A percentile compares a stretch with the other conserved stretches of the same genome.
Evolutionary conservation across 2,797 vertebrate species (phyloP).

Genomic region (Sebastes nivosus): DNA sequence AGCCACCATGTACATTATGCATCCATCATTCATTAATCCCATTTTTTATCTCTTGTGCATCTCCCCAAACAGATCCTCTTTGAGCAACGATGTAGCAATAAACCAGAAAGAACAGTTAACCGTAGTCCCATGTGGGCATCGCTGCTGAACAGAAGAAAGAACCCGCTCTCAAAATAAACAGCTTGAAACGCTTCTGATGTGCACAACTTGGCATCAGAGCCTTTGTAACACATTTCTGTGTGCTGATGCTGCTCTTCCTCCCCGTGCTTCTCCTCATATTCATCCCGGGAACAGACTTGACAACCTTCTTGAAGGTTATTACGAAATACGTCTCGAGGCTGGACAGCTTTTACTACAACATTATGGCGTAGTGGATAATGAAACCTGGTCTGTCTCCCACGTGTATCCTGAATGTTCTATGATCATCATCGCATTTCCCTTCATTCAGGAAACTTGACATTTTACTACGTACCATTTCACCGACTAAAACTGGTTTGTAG

Average conservation of each 20-base stretch:
- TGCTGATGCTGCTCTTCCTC: neutral
- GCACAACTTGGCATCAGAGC: conserved; percentile 3
- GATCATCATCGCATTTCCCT: neutral
- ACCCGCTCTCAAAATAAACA: neutral
- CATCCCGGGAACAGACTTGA: neutral
- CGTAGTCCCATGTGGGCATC: neutral
- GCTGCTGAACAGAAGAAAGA: neutral
- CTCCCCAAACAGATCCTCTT: neutral
- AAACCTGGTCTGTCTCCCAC: neutral
- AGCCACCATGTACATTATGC: neutral
- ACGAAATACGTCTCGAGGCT: neutral
- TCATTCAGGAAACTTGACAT: neutral
- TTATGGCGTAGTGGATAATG: neutral
- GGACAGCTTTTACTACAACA: neutral
- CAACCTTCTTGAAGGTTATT: neutral
- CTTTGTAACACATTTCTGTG: neutral
- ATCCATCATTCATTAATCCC: neutral
- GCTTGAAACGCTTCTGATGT: neutral
- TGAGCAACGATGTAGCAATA: neutral
- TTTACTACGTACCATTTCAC: neutral
- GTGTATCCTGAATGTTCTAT: neutral
- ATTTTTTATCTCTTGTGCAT: neutral
- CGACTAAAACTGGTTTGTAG: neutral
- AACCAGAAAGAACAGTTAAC: neutral
- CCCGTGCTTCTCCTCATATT: neutral